phyloP scores from a whole-genome alignment of 2,888 invertebrate genomes.

The Tetramorium bicarinatum region DNA sequence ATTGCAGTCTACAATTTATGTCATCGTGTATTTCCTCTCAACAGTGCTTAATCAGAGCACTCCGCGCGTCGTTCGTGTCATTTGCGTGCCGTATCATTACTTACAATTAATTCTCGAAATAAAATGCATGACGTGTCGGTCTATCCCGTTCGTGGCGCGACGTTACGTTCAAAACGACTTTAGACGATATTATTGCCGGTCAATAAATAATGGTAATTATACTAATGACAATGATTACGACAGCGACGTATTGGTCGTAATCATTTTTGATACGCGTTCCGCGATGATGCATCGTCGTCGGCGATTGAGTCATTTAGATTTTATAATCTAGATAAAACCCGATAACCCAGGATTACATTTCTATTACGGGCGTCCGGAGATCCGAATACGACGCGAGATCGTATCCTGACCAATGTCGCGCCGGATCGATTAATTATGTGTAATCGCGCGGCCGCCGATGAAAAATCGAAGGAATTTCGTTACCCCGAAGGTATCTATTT shows the following conservation, averaged over 20 bases:
- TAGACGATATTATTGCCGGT: constrained; percentile 58
- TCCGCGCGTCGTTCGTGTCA: constrained; percentile 58
- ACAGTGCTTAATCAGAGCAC: constrained; percentile 65
- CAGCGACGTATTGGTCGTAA: constrained; percentile 44
- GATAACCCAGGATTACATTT: constrained; percentile 73
- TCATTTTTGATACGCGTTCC: constrained; percentile 44
- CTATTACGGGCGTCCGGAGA: constrained; percentile 68
- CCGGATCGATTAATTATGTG: constrained; percentile 54
- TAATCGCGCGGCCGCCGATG: constrained; percentile 34
- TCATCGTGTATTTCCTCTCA: constrained; percentile 27
- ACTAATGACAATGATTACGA: constrained; percentile 62
- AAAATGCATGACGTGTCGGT: constrained; percentile 61
- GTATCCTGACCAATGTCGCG: constrained; percentile 57
- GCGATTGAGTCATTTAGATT: constrained; percentile 74
- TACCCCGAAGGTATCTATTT: constrained; percentile 54
- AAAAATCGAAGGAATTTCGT: constrained; percentile 59
- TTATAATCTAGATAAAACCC: constrained; percentile 76
- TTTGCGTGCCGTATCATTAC: constrained; percentile 72
- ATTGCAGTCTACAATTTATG: constrained; percentile 37
- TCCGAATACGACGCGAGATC: constrained; percentile 58
- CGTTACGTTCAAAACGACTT: constrained; percentile 52
- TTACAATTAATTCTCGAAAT: constrained; percentile 72
- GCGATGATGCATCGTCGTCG: constrained; percentile 32
- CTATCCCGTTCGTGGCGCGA: constrained; percentile 56
- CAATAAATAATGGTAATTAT: constrained; percentile 62